Percentiles rank a stretch among this genome's conserved stretches.
These are phyloP conservation scores for Hecatera dysodea DNA, from an alignment of 2,888 invertebrate genomes.

Conservation along the genomic window DNA sequence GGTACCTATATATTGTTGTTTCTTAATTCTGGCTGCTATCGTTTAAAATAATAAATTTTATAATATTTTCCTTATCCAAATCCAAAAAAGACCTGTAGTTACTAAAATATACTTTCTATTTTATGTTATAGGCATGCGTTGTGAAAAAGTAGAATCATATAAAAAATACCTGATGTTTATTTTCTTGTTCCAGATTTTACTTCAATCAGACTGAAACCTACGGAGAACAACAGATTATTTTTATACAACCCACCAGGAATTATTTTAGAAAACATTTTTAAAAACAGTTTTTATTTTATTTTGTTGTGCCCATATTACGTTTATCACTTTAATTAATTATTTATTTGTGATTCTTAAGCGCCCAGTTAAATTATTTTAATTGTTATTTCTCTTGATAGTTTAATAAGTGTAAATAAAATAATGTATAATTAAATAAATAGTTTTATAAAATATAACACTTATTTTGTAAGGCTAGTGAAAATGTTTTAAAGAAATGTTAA, in stretches of 20 bases:
- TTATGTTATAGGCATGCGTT: no score
- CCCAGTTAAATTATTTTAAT: constrained; percentile 54
- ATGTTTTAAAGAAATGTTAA: constrained; percentile 73
- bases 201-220: constrained; percentile 43
- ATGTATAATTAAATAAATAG: constrained; percentile 49
- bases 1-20: no score
- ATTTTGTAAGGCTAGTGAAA: constrained; percentile 88
- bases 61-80: no score
- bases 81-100: no score
- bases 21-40: no score
- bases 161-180: neutral
- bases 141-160: neutral
- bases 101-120: no score
- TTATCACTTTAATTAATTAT: constrained; percentile 52
- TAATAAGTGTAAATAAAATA: constrained; percentile 60
- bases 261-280: constrained; percentile 40
- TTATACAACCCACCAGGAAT: constrained; percentile 64
- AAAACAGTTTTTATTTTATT: constrained; percentile 35
- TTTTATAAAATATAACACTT: constrained; percentile 68
- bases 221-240: constrained; percentile 31
- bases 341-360: constrained; percentile 47
- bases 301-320: constrained; percentile 65
- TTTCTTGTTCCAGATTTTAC: constrained; percentile 35
- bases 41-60: no score
- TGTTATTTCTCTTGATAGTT: constrained; percentile 56